Evolutionary conservation across 2,888 invertebrate genomes (phyloP), one percentile per base, ranked within the genome.

Genomic region (Hydroisotoma schaefferi): DNA sequence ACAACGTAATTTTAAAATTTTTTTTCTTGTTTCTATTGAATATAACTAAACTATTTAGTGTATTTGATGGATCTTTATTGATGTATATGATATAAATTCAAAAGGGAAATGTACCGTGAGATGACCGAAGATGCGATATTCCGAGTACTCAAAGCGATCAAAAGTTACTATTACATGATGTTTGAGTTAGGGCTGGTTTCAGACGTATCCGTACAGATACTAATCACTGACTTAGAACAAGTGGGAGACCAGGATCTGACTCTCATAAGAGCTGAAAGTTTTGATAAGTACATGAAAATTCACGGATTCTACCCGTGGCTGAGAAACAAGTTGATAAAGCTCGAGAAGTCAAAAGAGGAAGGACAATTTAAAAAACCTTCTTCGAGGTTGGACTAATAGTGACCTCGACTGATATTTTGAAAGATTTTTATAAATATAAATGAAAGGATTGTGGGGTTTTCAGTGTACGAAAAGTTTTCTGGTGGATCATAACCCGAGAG

Each of bases 161-260:
- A 83, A 76, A 43, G 57, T 25, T 29, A 46, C 27, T 57, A 61
- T 26, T 25, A 25, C 5, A 52, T 46, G 15, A 37, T 53, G 23
- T 61, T 57, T 25, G 61, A 84, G 84, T 73, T 84, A 81, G 85
- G 85, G 0, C 80, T 84, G 75, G 77, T 85, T 62, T 81, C 83
- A 44, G 81, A 82, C 58, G 81, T 82, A 6, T 82, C 82, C 0
- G 81, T 83, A 1, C 75, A 81, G 48, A 76, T 80, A 1, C 74
- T 85, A n/a, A 79, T 81, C 3, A 82, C 83, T 55, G 80, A 80
- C 0, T 80, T 81, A 0, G 82, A 82, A 46, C 77, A 78, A 1
- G 81, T 81, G 0, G 78, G 80, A 0, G 82, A 82, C 59, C 77
- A 78, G 23, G 38, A 54, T 15, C 52, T 65, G 12, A 26, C 47